Percentiles rank a stretch among this genome's conserved stretches.
Conservation (phyloP, 2,797 vertebrate species). For the Zenarchopterus dispar region DNA sequence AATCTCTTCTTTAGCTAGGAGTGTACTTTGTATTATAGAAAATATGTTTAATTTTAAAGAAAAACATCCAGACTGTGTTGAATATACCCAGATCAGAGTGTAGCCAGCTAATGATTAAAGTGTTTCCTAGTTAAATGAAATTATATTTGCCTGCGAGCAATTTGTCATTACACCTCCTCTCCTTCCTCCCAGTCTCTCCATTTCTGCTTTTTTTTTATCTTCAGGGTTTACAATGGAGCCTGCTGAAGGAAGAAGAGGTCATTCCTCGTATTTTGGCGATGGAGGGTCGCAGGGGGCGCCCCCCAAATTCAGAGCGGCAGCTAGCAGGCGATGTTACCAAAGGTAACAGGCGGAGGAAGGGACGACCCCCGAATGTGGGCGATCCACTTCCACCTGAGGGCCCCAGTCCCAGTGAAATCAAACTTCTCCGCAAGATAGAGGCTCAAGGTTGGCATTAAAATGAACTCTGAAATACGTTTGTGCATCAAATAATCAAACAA, state of each 20-base stretch:
- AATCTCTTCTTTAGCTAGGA: too few species aligned
- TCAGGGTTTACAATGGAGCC: slow-evolving; percentile 97
- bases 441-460: slow-evolving; percentile 89
- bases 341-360: slow-evolving; percentile 88
- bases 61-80: slow-evolving; percentile 6
- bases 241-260: slow-evolving; percentile 95
- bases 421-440: slow-evolving; percentile 94
- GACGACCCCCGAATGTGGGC: slow-evolving; percentile 92
- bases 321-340: slow-evolving; percentile 82
- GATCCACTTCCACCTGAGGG: slow-evolving; percentile 83
- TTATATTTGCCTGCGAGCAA: slow-evolving; percentile 12
- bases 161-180: too few species aligned
- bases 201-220: slow-evolving; percentile 10
- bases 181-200: slow-evolving; percentile 25
- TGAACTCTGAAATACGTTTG: slow-evolving; percentile 51
- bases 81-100: slow-evolving; percentile 7
- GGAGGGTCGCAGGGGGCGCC: slow-evolving; percentile 93
- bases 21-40: slow-evolving; percentile 10
- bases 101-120: slow-evolving; percentile 28
- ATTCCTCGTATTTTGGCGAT: slow-evolving; percentile 93
- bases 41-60: background rate
- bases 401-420: slow-evolving; percentile 89
- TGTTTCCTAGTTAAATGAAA: slow-evolving; percentile 20
- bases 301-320: slow-evolving; percentile 89
- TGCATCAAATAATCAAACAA: slow-evolving; percentile 40